Evolutionary conservation across 2,797 vertebrate genomes (phyloP).

Genomic region (Brachymystax lenok): DNA sequence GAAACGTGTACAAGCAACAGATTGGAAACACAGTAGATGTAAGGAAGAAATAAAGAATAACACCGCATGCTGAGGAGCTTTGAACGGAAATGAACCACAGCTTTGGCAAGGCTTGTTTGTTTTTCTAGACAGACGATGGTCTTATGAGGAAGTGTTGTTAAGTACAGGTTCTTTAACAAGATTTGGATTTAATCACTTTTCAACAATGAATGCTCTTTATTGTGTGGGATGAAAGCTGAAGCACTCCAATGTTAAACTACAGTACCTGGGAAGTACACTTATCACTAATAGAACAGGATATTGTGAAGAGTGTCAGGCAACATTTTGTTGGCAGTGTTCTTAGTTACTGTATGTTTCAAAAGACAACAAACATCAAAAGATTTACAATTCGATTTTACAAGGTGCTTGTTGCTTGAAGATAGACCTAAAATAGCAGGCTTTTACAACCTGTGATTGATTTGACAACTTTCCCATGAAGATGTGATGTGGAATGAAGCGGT

Average conservation of each 20-base stretch:
- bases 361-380: background rate
- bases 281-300: background rate
- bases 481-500: no score
- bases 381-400: background rate
- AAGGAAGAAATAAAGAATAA: constrained; percentile 39
- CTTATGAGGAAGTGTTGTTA: constrained; percentile 22
- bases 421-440: background rate
- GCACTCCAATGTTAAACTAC: constrained; percentile 10
- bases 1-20: constrained; percentile 18
- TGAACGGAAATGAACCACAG: constrained; percentile 47
- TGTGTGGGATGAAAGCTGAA: constrained; percentile 37
- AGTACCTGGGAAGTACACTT: background rate
- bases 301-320: background rate
- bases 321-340: background rate
- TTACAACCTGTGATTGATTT: background rate
- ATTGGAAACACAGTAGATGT: constrained; percentile 17
- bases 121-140: background rate
- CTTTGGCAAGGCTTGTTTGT: constrained; percentile 34
- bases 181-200: constrained; percentile 41
- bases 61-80: constrained; percentile 26
- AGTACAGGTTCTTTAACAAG: constrained; percentile 38
- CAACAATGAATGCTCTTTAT: constrained; percentile 19
- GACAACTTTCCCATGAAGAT: no score
- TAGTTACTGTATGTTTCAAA: background rate
- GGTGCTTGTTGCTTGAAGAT: background rate